Percentiles rank a stretch among this genome's conserved stretches.
phyloP scores from a whole-genome alignment of 2,888 invertebrate species.

The Disparrhopalites patrizii region DNA sequence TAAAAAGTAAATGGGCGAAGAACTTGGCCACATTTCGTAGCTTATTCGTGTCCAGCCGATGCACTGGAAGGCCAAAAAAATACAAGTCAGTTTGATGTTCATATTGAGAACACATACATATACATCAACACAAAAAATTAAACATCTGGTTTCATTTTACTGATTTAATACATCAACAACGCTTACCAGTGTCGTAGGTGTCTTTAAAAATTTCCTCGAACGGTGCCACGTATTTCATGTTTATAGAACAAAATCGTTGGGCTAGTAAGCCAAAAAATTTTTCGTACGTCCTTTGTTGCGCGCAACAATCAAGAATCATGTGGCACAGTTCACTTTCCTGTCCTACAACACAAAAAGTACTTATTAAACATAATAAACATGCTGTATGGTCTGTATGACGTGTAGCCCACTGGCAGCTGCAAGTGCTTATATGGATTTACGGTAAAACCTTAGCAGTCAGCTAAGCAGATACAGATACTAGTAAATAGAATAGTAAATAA shows the following conservation, averaged over 20 bases:
- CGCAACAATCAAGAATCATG: constrained; percentile 99
- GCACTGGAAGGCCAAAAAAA: constrained; percentile 56
- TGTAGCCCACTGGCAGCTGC: too few relatives aligned
- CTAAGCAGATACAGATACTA: too few relatives aligned
- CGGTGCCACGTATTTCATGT: constrained; percentile 84
- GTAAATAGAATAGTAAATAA: too few relatives aligned
- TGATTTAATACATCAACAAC: constrained; percentile 33
- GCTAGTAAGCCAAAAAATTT: constrained; percentile 95
- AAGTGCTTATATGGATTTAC: too few relatives aligned
- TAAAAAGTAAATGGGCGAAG: constrained; percentile 91
- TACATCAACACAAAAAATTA: too few relatives aligned
- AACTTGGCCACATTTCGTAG: constrained; percentile 94
- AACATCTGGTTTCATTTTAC: too few relatives aligned
- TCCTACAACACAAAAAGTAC: constrained; percentile 62
- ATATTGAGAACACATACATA: too few relatives aligned
- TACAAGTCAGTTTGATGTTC: not conserved
- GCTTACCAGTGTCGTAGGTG: constrained; percentile 72
- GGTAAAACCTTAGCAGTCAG: too few relatives aligned
- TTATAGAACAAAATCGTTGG: constrained; percentile 82
- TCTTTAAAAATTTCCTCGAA: constrained; percentile 94
- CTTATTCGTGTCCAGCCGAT: constrained; percentile 92
- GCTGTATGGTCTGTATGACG: too few relatives aligned
- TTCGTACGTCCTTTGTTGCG: constrained; percentile 96
- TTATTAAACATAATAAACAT: too few relatives aligned
- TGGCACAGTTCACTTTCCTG: constrained; percentile 96